Percentiles rank a stretch among this genome's conserved stretches.
These are phyloP conservation scores for Papilio xuthus DNA, from an alignment of 1,140 invertebrate species.

Conservation along the genomic window DNA sequence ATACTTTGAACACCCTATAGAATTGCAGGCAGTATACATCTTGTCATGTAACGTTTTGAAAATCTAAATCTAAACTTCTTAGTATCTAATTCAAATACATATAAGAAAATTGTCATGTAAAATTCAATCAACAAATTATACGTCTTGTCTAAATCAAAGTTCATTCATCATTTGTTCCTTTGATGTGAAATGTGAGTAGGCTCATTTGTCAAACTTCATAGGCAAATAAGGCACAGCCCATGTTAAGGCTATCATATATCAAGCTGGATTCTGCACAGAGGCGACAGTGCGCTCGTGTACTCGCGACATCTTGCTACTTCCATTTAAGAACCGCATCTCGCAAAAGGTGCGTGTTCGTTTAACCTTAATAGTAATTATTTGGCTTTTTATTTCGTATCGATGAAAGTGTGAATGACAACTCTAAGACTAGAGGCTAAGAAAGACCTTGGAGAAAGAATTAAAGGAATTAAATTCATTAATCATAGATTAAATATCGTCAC, in stretches of 20 bases:
- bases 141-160: background rate
- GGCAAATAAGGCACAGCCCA: conserved; percentile 28
- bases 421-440: background rate
- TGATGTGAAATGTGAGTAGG: conserved; percentile 6
- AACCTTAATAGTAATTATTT: conserved; percentile 13
- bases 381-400: background rate
- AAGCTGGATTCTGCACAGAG: conserved; percentile 10
- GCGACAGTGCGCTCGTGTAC: conserved; percentile 31
- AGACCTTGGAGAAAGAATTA: background rate
- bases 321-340: conserved; percentile 19
- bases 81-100: background rate
- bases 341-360: conserved; percentile 25
- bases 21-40: no score
- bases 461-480: background rate
- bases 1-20: background rate
- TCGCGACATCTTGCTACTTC: conserved; percentile 31
- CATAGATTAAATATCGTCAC: background rate
- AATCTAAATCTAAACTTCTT: no score
- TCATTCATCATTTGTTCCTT: background rate
- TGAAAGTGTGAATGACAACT: background rate
- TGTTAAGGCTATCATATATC: conserved; percentile 32
- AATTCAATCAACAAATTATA: background rate
- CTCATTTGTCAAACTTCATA: conserved; percentile 33
- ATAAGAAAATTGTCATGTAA: background rate
- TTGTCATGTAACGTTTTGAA: no score